Evolutionary conservation across 1,140 invertebrate genomes (phyloP).

Genomic region (Solen grandis): DNA sequence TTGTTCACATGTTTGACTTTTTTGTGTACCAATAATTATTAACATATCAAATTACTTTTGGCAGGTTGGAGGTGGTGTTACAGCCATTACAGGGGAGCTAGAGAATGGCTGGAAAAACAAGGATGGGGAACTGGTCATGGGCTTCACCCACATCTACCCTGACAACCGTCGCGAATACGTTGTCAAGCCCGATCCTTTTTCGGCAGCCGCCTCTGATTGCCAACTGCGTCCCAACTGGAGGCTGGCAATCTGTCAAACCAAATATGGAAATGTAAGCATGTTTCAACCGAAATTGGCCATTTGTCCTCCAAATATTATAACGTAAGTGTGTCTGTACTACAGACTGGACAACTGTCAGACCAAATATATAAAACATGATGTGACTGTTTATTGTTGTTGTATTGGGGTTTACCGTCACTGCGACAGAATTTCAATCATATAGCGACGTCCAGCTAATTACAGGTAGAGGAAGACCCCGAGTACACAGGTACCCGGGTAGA

Average conservation of each 20-base stretch:
- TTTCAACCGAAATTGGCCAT: too few relatives aligned
- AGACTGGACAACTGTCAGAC: too few relatives aligned
- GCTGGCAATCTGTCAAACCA: constrained; percentile 33
- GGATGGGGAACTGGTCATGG: constrained; percentile 25
- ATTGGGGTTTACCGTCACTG: too few relatives aligned
- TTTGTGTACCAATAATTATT: too few relatives aligned
- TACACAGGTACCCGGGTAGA: neutral
- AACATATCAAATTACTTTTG: neutral
- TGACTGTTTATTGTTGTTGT: too few relatives aligned
- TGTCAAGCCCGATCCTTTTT: constrained; percentile 33
- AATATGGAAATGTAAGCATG: constrained; percentile 50
- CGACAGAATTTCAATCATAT: too few relatives aligned
- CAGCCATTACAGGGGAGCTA: constrained; percentile 12
- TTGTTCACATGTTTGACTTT: too few relatives aligned
- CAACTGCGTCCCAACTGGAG: constrained; percentile 21
- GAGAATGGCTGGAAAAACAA: constrained; percentile 28
- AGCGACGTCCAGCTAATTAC: neutral
- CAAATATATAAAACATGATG: too few relatives aligned
- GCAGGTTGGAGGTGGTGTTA: constrained; percentile 2
- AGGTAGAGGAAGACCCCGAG: neutral
- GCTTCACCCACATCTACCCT: constrained; percentile 22
- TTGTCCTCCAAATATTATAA: too few relatives aligned
- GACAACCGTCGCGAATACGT: neutral
- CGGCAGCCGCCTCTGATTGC: constrained; percentile 32
- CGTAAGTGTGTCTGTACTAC: too few relatives aligned